phyloP scores from a whole-genome alignment of 1,140 invertebrate species.

The Aleiodes sp. region DNA sequence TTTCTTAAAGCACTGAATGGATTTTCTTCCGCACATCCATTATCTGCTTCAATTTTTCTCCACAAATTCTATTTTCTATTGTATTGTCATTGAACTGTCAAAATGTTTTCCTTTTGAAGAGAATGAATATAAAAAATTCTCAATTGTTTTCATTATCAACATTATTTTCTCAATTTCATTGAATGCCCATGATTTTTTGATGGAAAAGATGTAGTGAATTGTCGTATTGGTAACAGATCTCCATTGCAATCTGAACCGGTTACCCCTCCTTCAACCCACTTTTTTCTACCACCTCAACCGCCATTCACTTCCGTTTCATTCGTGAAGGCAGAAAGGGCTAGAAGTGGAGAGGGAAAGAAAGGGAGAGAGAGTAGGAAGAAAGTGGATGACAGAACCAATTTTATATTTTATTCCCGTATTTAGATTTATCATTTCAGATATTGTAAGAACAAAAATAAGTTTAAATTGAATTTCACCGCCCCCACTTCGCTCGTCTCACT shows the following conservation, averaged over 20 bases:
- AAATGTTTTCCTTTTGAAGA: not conserved
- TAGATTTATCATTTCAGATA: constrained; percentile 58
- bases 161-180: not conserved
- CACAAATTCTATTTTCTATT: too few relatives aligned
- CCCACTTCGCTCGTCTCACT: too few relatives aligned
- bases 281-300: not conserved
- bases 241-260: constrained; percentile 13
- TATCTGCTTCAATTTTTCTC: too few relatives aligned
- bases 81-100: too few relatives aligned
- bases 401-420: constrained; percentile 60
- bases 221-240: constrained; percentile 51
- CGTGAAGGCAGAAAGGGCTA: constrained; percentile 12
- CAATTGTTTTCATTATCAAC: not conserved
- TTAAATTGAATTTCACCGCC: constrained; percentile 56
- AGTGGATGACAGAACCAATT: constrained; percentile 47
- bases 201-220: constrained; percentile 34
- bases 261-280: constrained; percentile 10
- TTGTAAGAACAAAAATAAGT: constrained; percentile 60
- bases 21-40: too few relatives aligned
- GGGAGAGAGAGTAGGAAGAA: not conserved
- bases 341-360: constrained; percentile 3
- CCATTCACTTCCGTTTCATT: constrained; percentile 9
- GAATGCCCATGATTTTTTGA: not conserved
- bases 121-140: not conserved
- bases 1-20: too few relatives aligned